phyloP scores from a whole-genome alignment of 2,113 vertebrate species.

The Forbesichthys papilliferus region DNA sequence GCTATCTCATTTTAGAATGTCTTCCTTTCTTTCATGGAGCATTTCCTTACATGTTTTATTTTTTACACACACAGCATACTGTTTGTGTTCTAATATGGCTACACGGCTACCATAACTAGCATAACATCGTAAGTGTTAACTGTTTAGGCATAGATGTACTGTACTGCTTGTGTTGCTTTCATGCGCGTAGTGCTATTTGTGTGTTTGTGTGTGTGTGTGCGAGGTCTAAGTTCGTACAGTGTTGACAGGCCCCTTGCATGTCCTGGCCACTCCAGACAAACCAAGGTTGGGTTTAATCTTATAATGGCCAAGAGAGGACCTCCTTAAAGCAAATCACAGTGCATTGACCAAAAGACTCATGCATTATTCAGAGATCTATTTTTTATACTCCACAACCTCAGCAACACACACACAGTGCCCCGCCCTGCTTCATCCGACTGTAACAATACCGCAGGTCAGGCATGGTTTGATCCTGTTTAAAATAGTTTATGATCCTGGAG shows the following conservation, averaged over 20 bases:
- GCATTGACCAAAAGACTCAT: conserved; percentile 79
- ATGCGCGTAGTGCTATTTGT: neutral
- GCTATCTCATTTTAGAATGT: neutral
- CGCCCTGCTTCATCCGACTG: neutral
- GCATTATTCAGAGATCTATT: conserved; percentile 78
- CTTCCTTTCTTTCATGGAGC: neutral
- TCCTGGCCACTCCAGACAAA: conserved; percentile 67
- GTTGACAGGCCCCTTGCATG: conserved; percentile 73
- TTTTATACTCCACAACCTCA: conserved; percentile 70
- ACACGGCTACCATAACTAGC: neutral
- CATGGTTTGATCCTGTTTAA: conserved; percentile 37
- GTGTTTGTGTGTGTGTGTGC: conserved; percentile 1
- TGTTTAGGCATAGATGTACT: neutral
- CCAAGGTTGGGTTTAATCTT: conserved; percentile 79
- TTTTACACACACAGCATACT: no score
- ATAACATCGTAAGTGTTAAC: neutral
- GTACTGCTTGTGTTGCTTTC: neutral
- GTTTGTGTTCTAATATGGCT: no score
- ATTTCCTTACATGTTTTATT: no score
- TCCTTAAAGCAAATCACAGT: conserved; percentile 79
- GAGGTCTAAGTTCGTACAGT: conserved; percentile 49
- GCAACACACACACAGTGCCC: conserved; percentile 21
- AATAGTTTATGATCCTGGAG: conserved; percentile 40
- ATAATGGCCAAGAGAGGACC: conserved; percentile 76
- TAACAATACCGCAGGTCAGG: conserved; percentile 12